A percentile compares a stretch with the other conserved stretches of the same genome.
phyloP scores from a whole-genome alignment of 2,113 vertebrate genomes.

The Dromiciops gliroides region DNA sequence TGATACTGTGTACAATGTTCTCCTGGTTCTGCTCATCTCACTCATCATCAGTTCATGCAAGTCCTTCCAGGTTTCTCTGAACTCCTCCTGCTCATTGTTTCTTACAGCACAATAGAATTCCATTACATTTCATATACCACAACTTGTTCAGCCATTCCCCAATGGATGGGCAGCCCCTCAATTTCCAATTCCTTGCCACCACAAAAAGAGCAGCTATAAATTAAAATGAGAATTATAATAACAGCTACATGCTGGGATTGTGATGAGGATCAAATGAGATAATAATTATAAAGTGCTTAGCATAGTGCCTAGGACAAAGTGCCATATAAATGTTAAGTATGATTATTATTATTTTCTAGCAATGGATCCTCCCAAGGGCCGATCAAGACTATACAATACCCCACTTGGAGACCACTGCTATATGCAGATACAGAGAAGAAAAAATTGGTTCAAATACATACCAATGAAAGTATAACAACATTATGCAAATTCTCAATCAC shows the following conservation, averaged over 20 bases:
- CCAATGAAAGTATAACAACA: not conserved
- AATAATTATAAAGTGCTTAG: not conserved
- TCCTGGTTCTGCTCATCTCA: too few species aligned
- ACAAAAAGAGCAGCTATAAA: too few species aligned
- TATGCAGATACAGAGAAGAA: not conserved
- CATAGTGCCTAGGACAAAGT: not conserved
- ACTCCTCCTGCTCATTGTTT: too few species aligned
- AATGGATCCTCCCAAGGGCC: not conserved
- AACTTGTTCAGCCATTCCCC: too few species aligned
- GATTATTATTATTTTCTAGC: not conserved
- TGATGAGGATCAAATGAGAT: not conserved
- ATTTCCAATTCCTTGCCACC: too few species aligned
- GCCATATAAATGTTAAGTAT: not conserved
- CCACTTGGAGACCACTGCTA: not conserved
- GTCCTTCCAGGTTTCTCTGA: too few species aligned
- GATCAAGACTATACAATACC: not conserved
- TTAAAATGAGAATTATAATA: not conserved
- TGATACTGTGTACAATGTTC: too few species aligned
- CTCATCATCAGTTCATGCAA: too few species aligned
- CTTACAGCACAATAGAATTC: too few species aligned
- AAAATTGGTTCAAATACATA: not conserved
- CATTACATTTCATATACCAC: too few species aligned
- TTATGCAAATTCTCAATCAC: not conserved
- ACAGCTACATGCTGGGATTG: rapidly evolving
- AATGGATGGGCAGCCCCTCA: too few species aligned